Evolutionary conservation across 2,888 invertebrate species (phyloP), one percentile per base, ranked within the genome.

Genomic region (Cheilosia vernalis): DNA sequence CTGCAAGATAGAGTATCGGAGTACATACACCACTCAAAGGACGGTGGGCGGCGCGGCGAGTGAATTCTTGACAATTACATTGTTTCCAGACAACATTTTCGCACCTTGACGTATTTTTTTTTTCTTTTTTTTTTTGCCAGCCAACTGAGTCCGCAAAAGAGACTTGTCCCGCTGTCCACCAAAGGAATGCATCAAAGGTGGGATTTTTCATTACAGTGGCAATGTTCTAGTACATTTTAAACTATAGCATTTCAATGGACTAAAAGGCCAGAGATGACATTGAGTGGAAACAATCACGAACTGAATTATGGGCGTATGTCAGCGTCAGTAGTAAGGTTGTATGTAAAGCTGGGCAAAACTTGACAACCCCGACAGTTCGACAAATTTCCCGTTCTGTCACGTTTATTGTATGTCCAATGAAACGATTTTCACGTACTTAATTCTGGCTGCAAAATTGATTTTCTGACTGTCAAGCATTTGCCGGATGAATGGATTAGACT

Each of bases 11-110:
- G 66, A 76, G 74, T 77, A 81, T 76, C 76, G 33, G 56, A 72
- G 63, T 42, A n/a, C 37, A 37, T 5, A 63, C 72, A 69, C 80
- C 67, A 80, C 76, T 67, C 60, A 70, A 72, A 64, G 74, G 74
- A 76, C 66, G 60, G 63, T 30, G 30, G 30, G 9, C 30, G 21
- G 60, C 21, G 33, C 27, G 17, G 37, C 63, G 30, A 67, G 49
- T 49, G 33, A 70, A 21, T 61, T 85, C 72, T 81, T 60, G 69
- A 81, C 76, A 85, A 77, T 77, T 24, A 72, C 81, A 81, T 81
- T 85, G 80, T 81, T 81, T 85, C 72, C 66, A 85, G 51, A 70
- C 70, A 30, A 76, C 33, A 73, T 69, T 84, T 79, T 79, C 66
- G 76, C 85, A 85, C 85, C 80, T 85, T 80, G 5, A 74, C 79